These are phyloP conservation scores for Busseola fusca DNA, from an alignment of 2,888 invertebrate species.

Conservation along the genomic window DNA sequence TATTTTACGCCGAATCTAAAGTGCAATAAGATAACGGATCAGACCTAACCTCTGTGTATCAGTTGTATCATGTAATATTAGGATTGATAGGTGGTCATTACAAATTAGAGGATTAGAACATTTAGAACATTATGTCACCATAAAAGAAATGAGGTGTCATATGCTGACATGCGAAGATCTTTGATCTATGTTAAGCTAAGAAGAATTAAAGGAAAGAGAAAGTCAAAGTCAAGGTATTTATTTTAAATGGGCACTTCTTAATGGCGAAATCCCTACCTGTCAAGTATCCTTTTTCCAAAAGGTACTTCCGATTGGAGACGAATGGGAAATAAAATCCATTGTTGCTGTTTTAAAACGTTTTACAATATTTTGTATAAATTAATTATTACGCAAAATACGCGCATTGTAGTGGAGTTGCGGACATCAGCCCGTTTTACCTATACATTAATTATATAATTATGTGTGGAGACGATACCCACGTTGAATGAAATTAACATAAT, in stretches of 20 bases:
- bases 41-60: slow-evolving; percentile 2
- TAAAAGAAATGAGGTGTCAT: not conserved
- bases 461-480: not conserved
- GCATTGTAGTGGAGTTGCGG: no score
- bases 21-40: slow-evolving; percentile 31
- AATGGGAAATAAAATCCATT: not conserved
- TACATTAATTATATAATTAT: no score
- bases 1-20: slow-evolving; percentile 27
- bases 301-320: not conserved
- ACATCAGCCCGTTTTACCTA: no score
- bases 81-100: not conserved
- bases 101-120: no score
- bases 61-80: slow-evolving; percentile 21
- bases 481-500: not conserved
- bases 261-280: no score
- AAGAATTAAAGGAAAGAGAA: not conserved
- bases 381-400: no score
- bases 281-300: not conserved
- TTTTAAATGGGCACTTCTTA: not conserved
- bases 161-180: not conserved
- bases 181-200: not conserved
- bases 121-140: no score
- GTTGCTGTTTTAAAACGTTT: not conserved
- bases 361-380: not conserved
- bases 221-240: not conserved